A percentile compares a stretch with the other conserved stretches of the same genome.
Conservation (phyloP, 2,797 vertebrate species). For the Acrossocheilus fasciatus region DNA sequence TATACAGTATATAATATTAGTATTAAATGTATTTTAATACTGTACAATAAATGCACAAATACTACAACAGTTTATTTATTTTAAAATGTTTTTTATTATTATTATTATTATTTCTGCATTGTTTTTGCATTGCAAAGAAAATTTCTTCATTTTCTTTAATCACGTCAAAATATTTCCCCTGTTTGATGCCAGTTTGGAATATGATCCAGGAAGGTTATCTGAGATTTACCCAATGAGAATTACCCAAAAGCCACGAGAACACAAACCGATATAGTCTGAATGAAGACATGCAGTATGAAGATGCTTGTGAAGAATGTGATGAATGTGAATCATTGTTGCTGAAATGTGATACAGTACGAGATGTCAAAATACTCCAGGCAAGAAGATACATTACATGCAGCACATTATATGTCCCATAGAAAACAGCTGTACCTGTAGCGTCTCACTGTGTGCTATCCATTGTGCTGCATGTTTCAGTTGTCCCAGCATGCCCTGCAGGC, state of each 20-base stretch:
- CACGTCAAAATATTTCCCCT: neutral
- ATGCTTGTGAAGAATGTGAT: neutral
- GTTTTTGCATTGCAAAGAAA: neutral
- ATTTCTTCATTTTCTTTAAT: neutral
- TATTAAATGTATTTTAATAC: too few relatives aligned
- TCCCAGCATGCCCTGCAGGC: constrained; percentile 67
- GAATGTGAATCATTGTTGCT: neutral
- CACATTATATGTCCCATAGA: neutral
- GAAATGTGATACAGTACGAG: neutral
- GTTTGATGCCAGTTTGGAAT: neutral
- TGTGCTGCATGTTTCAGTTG: constrained; percentile 73
- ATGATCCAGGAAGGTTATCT: neutral
- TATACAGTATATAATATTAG: too few relatives aligned
- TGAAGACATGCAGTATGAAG: neutral
- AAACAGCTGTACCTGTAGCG: constrained; percentile 71
- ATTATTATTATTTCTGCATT: too few relatives aligned
- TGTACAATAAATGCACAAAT: too few relatives aligned
- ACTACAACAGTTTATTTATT: too few relatives aligned
- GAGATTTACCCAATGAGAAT: neutral
- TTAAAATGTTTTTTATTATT: neutral
- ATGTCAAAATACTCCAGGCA: neutral
- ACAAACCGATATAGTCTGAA: neutral
- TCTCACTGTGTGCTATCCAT: constrained; percentile 63
- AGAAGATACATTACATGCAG: neutral
- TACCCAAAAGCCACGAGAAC: neutral